Base-by-base conservation (phyloP, 1,140 invertebrate genomes). In the Macrobrachium nipponense region DNA sequence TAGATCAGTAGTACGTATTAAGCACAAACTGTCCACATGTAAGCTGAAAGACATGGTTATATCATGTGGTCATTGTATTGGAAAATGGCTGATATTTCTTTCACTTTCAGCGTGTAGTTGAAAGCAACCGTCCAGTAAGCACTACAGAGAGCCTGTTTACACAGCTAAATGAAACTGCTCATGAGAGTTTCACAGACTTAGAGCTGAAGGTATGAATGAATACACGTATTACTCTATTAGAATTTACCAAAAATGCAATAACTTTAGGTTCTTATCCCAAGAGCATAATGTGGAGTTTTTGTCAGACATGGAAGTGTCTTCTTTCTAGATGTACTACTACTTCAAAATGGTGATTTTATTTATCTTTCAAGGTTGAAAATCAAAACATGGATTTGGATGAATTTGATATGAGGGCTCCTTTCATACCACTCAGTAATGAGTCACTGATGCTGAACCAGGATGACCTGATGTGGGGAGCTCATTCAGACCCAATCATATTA, bases 321-420 rank as follows among this genome's bases (percentile, higher is more conserved):
- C 27, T 12, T 51, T 51, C 7, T 51, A 2, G 5, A 12, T 51
- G 8, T 51, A 7, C 44, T 51, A 51, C 5, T 51, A 51, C 12
- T 51, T 51, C 51, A 8, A 51, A 51, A 12, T 51, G 51, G 51
- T 51, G 51, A 51, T 51, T 51, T 23, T 6, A 36, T 62, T 77
- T 27, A n/a, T 58, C 51, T 44, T 23, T 62, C 23, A 64, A 86
- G 83, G 60, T 79, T 75, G 83, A 86, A 77, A 68, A 86, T 15
- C 83, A 80, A 18, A 86, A 66, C 66, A 86, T 86, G 83, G 83
- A 86, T 70, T 80, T 78, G 18, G 86, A 87, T 82, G 86, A 87
- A n/a, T 79, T 87, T 87, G 86, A 87, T 11, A 78, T 82, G 75
- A 87, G 86, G 61, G 86, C 86, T 44, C 86, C 86, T 15, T 87